Evolutionary conservation across 2,113 vertebrate species (phyloP).

Genomic region (Halcyon malimbica): DNA sequence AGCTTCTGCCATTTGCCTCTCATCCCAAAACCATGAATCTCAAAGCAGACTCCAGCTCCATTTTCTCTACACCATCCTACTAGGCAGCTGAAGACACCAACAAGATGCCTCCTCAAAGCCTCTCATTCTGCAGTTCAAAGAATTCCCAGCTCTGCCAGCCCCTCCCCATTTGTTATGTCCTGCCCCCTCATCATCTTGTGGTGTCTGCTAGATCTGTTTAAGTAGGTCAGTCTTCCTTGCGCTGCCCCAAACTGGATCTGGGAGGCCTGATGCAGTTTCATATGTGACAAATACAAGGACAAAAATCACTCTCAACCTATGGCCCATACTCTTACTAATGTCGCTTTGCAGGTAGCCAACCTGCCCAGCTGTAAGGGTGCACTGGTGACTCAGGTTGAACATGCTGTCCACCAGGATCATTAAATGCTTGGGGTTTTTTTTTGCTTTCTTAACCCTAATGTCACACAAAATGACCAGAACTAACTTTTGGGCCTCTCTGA

Average conservation of each 20-base stretch:
- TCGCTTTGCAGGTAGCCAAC: fast-evolving
- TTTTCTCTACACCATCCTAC: neutral
- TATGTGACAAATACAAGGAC: fast-evolving
- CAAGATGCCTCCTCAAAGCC: neutral
- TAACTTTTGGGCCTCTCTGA: neutral
- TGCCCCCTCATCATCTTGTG: neutral
- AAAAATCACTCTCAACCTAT: neutral
- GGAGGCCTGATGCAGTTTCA: neutral
- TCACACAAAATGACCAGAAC: neutral
- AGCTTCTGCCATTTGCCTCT: neutral
- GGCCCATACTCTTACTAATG: no score
- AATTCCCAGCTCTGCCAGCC: neutral
- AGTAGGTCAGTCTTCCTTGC: neutral
- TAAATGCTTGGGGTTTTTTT: neutral
- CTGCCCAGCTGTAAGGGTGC: neutral
- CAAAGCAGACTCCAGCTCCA: neutral
- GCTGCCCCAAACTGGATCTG: neutral
- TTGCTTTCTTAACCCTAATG: neutral
- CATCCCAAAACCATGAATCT: neutral
- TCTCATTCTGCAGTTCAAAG: neutral
- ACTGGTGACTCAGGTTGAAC: neutral
- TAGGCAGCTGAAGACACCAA: neutral
- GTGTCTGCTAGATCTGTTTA: neutral
- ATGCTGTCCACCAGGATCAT: neutral
- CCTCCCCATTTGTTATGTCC: neutral